phyloP scores from a whole-genome alignment of 2,113 vertebrate genomes.

The Trachemys scripta region DNA sequence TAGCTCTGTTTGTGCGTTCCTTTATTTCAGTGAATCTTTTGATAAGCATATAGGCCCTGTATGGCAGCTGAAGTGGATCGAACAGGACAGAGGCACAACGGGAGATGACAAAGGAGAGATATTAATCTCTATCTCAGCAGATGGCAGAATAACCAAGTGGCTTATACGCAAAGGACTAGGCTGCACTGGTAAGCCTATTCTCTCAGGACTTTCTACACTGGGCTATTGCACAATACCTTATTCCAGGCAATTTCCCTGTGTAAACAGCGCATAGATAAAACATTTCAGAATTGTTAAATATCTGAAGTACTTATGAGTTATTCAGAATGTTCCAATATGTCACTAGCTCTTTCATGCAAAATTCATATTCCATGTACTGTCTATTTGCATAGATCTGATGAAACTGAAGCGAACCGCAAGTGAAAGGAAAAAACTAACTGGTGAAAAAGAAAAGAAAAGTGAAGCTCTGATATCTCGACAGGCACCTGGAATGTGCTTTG shows the following conservation, averaged over 20 bases:
- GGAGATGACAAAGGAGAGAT: slow-evolving; percentile 84
- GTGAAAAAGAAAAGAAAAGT: slow-evolving; percentile 70
- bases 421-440: slow-evolving; percentile 50
- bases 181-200: slow-evolving; percentile 81
- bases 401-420: slow-evolving; percentile 79
- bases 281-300: neutral
- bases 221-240: neutral
- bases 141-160: slow-evolving; percentile 90
- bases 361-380: neutral
- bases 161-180: slow-evolving; percentile 84
- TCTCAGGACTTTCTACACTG: neutral
- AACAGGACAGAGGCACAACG: slow-evolving; percentile 75
- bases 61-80: slow-evolving; percentile 90
- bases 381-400: slow-evolving; percentile 84
- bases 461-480: slow-evolving; percentile 79
- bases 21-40: slow-evolving; percentile 80
- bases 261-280: neutral
- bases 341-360: neutral
- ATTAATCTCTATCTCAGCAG: slow-evolving; percentile 87
- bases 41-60: slow-evolving; percentile 86
- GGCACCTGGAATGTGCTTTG: slow-evolving; percentile 89
- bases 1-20: neutral
- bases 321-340: neutral
- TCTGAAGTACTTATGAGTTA: accelerated
- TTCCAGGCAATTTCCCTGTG: neutral